Evolutionary conservation across 2,888 invertebrate genomes (phyloP), one percentile per base, ranked within the genome.

Genomic region (Mylabris sibirica): DNA sequence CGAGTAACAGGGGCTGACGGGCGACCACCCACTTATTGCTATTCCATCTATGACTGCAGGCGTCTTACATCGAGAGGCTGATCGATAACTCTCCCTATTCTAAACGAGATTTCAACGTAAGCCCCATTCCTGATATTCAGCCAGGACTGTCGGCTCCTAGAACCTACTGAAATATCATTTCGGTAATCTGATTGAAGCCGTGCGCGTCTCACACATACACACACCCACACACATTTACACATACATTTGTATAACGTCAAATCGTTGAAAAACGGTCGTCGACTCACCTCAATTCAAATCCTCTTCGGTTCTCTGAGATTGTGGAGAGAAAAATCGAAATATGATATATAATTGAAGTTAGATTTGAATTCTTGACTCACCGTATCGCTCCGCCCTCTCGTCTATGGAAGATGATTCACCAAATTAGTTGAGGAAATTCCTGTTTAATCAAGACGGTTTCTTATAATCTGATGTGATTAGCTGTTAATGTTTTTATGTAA

Each of bases 21-120:
- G 73, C 75, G 77, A 75, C 82, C 82, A 82, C 83, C 82, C 82
- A 82, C 82, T 82, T 82, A 83, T 82, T 82, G 82, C 82, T 83
- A 82, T 83, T 82, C 83, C 82, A 82, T 83, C 82, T 82, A 83
- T 82, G 80, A 82, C 81, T 82, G 82, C 80, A 79, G 81, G 78
- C 81, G 79, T 81, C 81, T 81, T 81, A 81, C 78, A 78, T 79
- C 75, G 78, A 53, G 77, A 77, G 77, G 74, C 77, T 82, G 80
- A 81, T 81, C 81, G 81, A 81, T 80, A 81, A 81, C 78, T 80
- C 76, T 79, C 81, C 78, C 80, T 76, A 76, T 79, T 78, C 77
- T 74, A 78, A 81, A 81, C 79, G 81, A 80, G 80, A 81, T 81
- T 81, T 78, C 78, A 74, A 78, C 79, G 76, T 80, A 77, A 77